Conservation (phyloP, 2,888 invertebrate genomes). For the Caenorhabditis angaria region DNA sequence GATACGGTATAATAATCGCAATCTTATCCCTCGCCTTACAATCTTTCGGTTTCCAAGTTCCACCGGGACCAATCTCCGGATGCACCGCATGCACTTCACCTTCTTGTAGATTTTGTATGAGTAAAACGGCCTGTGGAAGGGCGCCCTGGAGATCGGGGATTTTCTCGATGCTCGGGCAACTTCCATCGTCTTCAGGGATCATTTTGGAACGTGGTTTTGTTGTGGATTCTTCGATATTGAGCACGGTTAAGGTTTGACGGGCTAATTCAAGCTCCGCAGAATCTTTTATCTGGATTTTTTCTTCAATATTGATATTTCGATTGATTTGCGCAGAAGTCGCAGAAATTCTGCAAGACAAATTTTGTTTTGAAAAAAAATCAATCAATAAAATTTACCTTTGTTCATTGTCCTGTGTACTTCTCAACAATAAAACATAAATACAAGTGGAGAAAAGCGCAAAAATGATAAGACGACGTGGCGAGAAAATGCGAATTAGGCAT, state of each 20-base stretch:
- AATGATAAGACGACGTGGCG: constrained; percentile 37
- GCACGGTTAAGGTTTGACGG: constrained; percentile 39
- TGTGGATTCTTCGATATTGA: constrained; percentile 40
- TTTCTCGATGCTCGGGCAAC: constrained; percentile 46
- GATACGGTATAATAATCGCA: constrained; percentile 73
- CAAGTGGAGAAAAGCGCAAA: constrained; percentile 31
- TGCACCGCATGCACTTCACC: constrained; percentile 57
- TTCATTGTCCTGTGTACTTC: constrained; percentile 32
- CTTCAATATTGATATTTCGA: background rate
- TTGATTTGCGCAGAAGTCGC: constrained; percentile 15
- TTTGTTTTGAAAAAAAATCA: constrained; percentile 10
- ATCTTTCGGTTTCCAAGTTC: constrained; percentile 69
- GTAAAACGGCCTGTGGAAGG: constrained; percentile 62
- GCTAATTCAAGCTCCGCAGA: constrained; percentile 39
- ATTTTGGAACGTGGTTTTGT: constrained; percentile 20
- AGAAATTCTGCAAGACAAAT: constrained; percentile 27
- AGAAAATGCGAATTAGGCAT: constrained; percentile 39
- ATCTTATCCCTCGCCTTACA: constrained; percentile 65
- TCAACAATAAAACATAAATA: constrained; percentile 32
- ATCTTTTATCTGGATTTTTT: constrained; percentile 20
- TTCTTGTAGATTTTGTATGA: constrained; percentile 67
- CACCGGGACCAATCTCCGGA: constrained; percentile 66
- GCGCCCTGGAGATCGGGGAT: constrained; percentile 52
- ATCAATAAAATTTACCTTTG: constrained; percentile 19
- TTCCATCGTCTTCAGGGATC: constrained; percentile 41